A percentile compares a stretch with the other conserved stretches of the same genome.
Evolutionary conservation across 2,113 vertebrate genomes (phyloP).

Genomic region (Echinops telfairi): DNA sequence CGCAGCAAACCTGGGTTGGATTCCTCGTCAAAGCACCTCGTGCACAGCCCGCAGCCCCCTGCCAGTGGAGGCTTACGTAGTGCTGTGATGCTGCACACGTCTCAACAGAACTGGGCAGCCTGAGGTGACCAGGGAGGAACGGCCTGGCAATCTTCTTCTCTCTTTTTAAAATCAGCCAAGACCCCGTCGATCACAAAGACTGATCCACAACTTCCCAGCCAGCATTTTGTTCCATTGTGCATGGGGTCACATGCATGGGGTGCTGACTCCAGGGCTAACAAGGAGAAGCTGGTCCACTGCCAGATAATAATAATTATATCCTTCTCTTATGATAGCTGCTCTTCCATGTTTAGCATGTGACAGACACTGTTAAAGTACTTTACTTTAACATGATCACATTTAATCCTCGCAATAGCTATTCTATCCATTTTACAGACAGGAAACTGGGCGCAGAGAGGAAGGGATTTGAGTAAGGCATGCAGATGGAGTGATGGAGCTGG

Average conservation of each 20-base stretch:
- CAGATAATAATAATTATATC: too few species aligned
- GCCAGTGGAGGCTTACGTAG: not conserved
- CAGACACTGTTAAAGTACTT: too few species aligned
- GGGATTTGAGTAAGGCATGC: not conserved
- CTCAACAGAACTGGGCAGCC: not conserved
- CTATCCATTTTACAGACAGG: not conserved
- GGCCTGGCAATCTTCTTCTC: not conserved
- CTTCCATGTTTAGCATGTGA: too few species aligned
- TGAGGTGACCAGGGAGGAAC: not conserved
- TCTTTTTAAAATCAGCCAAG: not conserved
- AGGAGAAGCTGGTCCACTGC: too few species aligned
- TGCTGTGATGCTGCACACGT: not conserved
- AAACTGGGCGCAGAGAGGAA: not conserved
- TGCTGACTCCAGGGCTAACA: too few species aligned
- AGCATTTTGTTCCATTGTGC: too few species aligned
- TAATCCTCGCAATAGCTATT: too few species aligned
- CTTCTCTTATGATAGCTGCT: too few species aligned
- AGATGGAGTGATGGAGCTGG: fast-evolving
- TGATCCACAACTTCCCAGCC: too few species aligned
- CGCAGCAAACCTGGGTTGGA: not conserved
- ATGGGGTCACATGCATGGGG: too few species aligned
- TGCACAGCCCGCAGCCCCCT: not conserved
- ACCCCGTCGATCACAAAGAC: not conserved
- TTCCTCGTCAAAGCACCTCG: not conserved
- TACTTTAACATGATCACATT: too few species aligned